Base-by-base conservation (phyloP, 2,113 vertebrate genomes). In the Anthoscopus minutus region DNA sequence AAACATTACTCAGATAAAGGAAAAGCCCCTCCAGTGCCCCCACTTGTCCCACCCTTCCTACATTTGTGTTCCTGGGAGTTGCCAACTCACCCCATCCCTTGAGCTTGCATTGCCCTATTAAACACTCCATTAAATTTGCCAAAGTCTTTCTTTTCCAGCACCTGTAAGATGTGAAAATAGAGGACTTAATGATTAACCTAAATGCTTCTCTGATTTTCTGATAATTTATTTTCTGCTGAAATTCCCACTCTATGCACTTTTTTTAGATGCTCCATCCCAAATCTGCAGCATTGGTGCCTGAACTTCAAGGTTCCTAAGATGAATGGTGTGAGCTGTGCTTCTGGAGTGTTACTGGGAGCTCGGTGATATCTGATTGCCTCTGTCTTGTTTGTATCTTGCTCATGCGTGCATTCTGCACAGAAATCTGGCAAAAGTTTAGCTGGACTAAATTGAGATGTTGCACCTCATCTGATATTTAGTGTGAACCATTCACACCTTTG, bases 401-500 rank as follows among this genome's bases (percentile, higher is more conserved):
- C 81, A 40, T 83, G 30, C 1, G 0, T 91, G 57, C 31, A 40
- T 89, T 92, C 60, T 80, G 40, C 66, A 66, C 37, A 80, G 66
- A 94, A 90, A 90, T 42, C n/a, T 86, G 82, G 79, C 86, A 67
- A 72, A 74, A 0, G 4, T 57, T 44, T 27, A 64, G 77, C 37
- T 69, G 61, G 45, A 25, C 37, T 74, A 65, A 84, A 90, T 0
- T 83, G 61, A 86, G 80, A 79, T 65, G 72, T 90, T 95, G 72
- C 7, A 1, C 76, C 38, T 90, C 61, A 92, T 76, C 86, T 93
- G 80, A 37, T 94, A n/a, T 61, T 94, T 87, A 61, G 69, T 57
- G 56, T 3, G 38, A 86, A 37, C 71, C 54, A 27, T 18, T 81
- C 74, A 31, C 74, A 91, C 44, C 54, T 92, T 40, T 74, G 48